A percentile compares a stretch with the other conserved stretches of the same genome.
Conservation (phyloP, 2,113 vertebrate species). For the Falco punctatus region DNA sequence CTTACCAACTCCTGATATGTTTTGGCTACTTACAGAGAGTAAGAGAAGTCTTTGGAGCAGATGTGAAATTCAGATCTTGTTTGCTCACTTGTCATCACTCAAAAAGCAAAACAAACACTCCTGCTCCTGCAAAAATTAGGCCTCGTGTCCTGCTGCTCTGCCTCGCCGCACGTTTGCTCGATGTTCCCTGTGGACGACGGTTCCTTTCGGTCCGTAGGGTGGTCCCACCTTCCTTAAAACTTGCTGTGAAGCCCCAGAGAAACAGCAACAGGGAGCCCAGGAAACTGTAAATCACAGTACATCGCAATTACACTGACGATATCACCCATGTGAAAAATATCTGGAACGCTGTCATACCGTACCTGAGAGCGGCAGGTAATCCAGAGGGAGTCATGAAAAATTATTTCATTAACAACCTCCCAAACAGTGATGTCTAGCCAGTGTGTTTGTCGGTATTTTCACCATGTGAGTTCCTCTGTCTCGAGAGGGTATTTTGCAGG, state of each 20-base stretch:
- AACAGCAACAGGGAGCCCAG: neutral
- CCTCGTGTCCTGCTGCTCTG: neutral
- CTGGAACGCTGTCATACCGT: neutral
- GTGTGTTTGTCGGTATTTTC: neutral
- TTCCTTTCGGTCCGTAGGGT: accelerated
- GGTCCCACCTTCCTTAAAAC: neutral
- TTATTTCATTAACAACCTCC: accelerated
- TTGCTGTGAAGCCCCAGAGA: neutral
- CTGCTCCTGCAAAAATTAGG: neutral
- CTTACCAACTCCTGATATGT: conserved; percentile 53
- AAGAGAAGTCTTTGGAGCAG: conserved; percentile 52
- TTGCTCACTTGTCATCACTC: conserved; percentile 54
- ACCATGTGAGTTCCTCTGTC: neutral
- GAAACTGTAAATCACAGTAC: neutral
- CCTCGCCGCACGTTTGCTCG: accelerated
- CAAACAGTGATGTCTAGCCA: too few species aligned
- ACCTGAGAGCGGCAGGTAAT: neutral
- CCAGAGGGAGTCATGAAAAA: neutral
- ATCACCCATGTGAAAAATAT: neutral
- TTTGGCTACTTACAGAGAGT: conserved; percentile 50
- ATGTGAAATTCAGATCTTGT: conserved; percentile 49
- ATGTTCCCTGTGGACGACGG: accelerated
- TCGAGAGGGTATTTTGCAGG: neutral
- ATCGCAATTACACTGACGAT: neutral
- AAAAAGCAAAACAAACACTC: conserved; percentile 49